phyloP scores from a whole-genome alignment of 2,797 vertebrate species.

The Poecilia picta region DNA sequence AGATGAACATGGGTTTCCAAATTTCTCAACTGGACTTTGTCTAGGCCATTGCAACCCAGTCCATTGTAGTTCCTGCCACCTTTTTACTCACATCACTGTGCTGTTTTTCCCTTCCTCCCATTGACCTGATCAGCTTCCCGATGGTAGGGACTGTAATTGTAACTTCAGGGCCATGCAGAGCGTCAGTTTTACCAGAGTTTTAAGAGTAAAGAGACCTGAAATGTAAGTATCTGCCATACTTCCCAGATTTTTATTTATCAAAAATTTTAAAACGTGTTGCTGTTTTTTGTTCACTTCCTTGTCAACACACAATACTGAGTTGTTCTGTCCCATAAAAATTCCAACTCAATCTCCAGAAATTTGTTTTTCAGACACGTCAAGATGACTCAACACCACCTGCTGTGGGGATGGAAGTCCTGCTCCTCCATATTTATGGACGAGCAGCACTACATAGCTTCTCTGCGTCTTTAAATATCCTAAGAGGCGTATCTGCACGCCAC shows the following conservation, averaged over 20 bases:
- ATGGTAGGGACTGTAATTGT: no score
- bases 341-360: neutral
- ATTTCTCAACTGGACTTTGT: neutral
- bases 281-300: neutral
- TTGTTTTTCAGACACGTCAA: neutral
- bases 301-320: neutral
- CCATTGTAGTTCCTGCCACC: neutral
- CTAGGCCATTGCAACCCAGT: neutral
- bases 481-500: conserved; percentile 13
- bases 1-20: no score
- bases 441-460: conserved; percentile 7
- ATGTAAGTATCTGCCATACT: neutral
- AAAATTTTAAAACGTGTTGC: neutral
- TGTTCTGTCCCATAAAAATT: neutral
- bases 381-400: neutral
- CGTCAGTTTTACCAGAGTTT: no score
- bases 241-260: neutral
- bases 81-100: neutral
- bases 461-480: conserved; percentile 38
- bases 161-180: neutral
- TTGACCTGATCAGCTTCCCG: neutral
- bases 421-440: neutral
- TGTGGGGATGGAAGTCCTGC: neutral
- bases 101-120: neutral
- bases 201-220: neutral